Evolutionary conservation across 2,113 vertebrate species (phyloP).

Genomic region (Picathartes gymnocephalus): DNA sequence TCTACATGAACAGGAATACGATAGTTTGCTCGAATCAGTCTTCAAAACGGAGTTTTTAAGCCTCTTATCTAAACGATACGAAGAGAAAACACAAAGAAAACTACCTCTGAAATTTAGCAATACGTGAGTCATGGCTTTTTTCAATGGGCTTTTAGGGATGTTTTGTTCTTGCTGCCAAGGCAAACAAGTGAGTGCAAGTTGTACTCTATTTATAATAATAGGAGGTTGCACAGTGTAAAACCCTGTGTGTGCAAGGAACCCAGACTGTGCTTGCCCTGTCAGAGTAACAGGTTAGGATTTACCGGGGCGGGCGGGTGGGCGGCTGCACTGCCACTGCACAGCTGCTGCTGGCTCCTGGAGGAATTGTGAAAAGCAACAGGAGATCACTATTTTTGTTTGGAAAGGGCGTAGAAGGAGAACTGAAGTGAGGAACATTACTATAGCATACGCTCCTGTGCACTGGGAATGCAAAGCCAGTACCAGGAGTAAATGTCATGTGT

Average conservation of each 20-base stretch:
- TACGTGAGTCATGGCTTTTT: constrained; percentile 76
- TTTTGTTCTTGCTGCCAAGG: neutral
- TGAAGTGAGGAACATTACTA: neutral
- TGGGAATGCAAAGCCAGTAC: neutral
- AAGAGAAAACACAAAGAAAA: constrained; percentile 91
- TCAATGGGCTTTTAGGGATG: neutral
- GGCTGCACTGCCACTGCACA: no score
- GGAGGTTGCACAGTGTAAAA: neutral
- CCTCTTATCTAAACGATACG: constrained; percentile 86
- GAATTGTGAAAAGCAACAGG: neutral
- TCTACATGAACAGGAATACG: constrained; percentile 94
- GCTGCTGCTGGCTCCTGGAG: neutral
- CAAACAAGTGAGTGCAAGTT: neutral
- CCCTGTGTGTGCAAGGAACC: neutral
- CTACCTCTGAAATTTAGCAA: constrained; percentile 95
- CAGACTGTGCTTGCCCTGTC: neutral
- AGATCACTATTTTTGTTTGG: neutral
- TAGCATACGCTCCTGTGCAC: neutral
- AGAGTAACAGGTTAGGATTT: neutral
- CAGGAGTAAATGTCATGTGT: neutral
- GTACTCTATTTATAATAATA: neutral
- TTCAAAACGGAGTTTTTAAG: constrained; percentile 98
- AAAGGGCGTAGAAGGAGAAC: neutral
- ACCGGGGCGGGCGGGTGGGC: no score
- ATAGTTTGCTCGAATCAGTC: constrained; percentile 91